Evolutionary conservation across 2,797 vertebrate species (phyloP).

Genomic region (Erithacus rubecula): DNA sequence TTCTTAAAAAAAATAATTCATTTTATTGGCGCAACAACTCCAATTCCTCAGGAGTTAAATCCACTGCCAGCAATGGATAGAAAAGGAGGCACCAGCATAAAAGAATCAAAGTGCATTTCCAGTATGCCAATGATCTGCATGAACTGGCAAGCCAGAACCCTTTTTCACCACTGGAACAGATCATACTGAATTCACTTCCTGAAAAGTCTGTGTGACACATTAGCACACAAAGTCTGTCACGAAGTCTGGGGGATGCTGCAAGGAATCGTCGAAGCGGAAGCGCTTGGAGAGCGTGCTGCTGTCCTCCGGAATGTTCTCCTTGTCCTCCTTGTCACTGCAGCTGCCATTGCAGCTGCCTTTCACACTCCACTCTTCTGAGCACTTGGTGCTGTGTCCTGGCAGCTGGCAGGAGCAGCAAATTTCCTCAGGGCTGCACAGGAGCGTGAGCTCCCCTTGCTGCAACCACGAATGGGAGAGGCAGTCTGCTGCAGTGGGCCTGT

Average conservation of each 20-base stretch:
- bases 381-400: conserved; percentile 51
- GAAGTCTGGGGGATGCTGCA: conserved; percentile 72
- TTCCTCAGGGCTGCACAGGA: conserved; percentile 72
- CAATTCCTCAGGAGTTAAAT: neutral
- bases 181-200: conserved; percentile 22
- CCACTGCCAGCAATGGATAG: conserved; percentile 69
- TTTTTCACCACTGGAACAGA: conserved; percentile 7
- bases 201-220: neutral
- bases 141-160: conserved; percentile 40
- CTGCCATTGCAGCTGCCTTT: conserved; percentile 78
- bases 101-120: conserved; percentile 71
- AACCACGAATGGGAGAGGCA: conserved; percentile 93
- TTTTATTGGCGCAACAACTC: conserved; percentile 17
- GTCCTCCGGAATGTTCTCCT: conserved; percentile 91
- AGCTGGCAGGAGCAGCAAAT: conserved; percentile 32
- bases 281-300: conserved; percentile 81
- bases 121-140: conserved; percentile 45
- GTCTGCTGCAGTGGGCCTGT: conserved; percentile 87
- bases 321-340: conserved; percentile 84
- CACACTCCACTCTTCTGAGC: conserved; percentile 76
- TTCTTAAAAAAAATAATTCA: conserved; percentile 46
- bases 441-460: conserved; percentile 78
- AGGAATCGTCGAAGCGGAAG: conserved; percentile 83
- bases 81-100: conserved; percentile 40
- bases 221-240: conserved; percentile 73